Base-by-base conservation (phyloP, 2,797 vertebrate species). In the Aphelocoma californica region DNA sequence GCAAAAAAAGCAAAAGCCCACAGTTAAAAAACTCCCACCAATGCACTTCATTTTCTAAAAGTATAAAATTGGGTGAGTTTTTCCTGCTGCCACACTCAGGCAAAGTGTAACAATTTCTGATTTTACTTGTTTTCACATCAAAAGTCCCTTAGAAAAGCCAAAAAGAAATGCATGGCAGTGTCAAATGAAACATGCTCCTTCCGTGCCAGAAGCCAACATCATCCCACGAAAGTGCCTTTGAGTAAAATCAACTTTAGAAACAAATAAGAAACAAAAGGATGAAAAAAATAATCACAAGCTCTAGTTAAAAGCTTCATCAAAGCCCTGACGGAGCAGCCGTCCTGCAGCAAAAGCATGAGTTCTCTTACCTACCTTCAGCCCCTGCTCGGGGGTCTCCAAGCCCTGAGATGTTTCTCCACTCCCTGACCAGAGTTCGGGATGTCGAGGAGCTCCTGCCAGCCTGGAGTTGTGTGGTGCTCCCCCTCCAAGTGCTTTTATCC, bases 1-100 rank as follows among this genome's bases (percentile, higher is more conserved):
- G 93, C 19, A 54, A 60, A 42, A 72, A 66, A 66, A 96, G 94
- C 95, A 94, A 96, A 97, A 97, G 95, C 86, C 92, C 92, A 81
- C 91, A 44, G 42, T 90, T 96, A 51, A 95, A 96, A 97, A 92
- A 89, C 28, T 32, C 88, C 92, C 83, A 67, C 69, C 78, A 60
- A 89, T 56, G 62, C 84, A 67, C 80, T 74, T 90, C 86, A 51
- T 67, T 73, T 81, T 80, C 85, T 94, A 93, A 97, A 97, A 96
- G 96, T 98, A 98, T 96, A 98, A 98, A 98, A 98, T 83, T 64
- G 92, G 96, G 44, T 81, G 85, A 84, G 67, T 48, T 94, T 96
- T 96, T 94, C 95, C 92, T 64, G 93, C 79, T 94, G 90, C 94
- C 93, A 92, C 82, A 91, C 65, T 89, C 72, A 54, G 62, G 78